Conservation (phyloP, 1,140 invertebrate genomes). For the Coptotermes formosanus region DNA sequence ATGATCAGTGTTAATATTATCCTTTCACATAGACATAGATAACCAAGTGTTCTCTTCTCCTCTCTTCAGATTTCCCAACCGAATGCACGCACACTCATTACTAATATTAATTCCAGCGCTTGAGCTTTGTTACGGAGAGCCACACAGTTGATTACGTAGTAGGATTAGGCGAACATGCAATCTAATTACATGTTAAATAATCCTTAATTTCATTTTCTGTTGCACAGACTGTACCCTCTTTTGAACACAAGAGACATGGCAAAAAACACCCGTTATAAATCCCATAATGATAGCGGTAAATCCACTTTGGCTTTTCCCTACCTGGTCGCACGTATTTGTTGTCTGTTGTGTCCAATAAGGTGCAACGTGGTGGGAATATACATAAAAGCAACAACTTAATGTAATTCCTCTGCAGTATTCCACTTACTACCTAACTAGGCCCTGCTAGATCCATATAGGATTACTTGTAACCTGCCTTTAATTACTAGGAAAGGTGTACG, state of each 20-base stretch:
- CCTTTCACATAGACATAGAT: no score
- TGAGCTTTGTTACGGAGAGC: no score
- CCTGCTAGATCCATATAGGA: slow-evolving; percentile 5
- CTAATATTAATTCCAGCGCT: no score
- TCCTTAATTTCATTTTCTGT: neutral
- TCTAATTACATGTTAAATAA: neutral
- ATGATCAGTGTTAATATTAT: no score
- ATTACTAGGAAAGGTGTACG: slow-evolving; percentile 26
- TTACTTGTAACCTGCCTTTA: slow-evolving; percentile 23
- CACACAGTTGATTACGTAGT: no score
- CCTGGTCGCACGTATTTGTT: neutral
- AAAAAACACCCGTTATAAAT: slow-evolving; percentile 19
- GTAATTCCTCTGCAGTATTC: neutral
- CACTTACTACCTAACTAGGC: neutral
- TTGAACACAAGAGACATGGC: neutral
- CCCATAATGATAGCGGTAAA: slow-evolving; percentile 24
- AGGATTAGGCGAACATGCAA: no score
- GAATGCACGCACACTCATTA: no score
- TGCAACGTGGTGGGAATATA: slow-evolving; percentile 24
- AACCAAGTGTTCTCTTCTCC: no score
- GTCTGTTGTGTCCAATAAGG: slow-evolving; percentile 21
- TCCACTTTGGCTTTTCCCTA: slow-evolving; percentile 3
- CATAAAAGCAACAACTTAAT: slow-evolving; percentile 1
- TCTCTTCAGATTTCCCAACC: no score
- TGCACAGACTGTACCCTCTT: neutral